Evolutionary conservation across 2,797 vertebrate species (phyloP), one percentile per base, ranked within the genome.

Genomic region (Phrynocephalus guinanensis): DNA sequence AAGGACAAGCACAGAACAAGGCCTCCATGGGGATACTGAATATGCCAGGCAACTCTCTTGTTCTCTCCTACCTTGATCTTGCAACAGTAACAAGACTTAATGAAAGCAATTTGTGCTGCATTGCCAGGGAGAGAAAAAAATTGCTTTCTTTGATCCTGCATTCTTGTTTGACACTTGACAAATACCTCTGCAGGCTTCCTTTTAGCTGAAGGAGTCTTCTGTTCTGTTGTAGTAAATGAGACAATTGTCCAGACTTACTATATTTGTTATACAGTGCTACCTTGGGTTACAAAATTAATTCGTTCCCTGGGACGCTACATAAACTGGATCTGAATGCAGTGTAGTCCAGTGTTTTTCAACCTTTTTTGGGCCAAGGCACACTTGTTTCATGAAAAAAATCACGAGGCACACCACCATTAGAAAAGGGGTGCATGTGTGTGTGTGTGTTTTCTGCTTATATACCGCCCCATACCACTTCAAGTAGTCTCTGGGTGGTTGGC

Each of bases 71-170:
- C 33, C 82, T 20, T 50, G 30, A 44, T 1, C 1, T 84, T 90
- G 48, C 83, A 86, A 48, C 87, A 50, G 30, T 56, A 71, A 87
- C 20, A 50, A 70, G 72, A 78, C 88, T 89, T 92, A 85, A 76
- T 70, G 9, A 83, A 50, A 33, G 30, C 77, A 68, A 50, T 13
- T 38, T 84, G 52, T 52, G 18, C 28, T 85, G 28, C 9, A 26
- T 15, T 84, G 67, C 22, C n/a, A 63, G 63, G 28, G n/a, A 87
- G 73, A 84, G 79, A 75, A 90, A 89, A 81, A 85, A 86, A 86
- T 93, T 89, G 87, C 83, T 60, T 38, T 89, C 60, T 60, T 78
- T 92, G 30, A 90, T 77, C 50, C n/a, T 28, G 20, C 87, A 79
- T 81, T 30, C 48, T 63, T 1, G 4, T 76, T 72, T 77, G 83